Percentiles rank a stretch among this genome's conserved stretches.
phyloP scores from a whole-genome alignment of 2,113 vertebrate genomes.

The Gadus chalcogrammus region DNA sequence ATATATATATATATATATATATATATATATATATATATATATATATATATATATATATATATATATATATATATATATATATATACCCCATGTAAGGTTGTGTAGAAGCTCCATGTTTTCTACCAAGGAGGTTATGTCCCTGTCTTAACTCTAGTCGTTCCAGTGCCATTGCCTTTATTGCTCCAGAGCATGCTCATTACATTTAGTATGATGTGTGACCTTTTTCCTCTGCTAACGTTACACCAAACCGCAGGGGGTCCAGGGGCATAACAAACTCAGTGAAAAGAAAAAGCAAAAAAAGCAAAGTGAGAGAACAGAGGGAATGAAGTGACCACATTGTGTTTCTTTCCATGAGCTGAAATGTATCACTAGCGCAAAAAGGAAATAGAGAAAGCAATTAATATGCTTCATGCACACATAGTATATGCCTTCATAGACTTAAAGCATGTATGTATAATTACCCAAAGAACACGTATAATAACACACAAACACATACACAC shows the following conservation, averaged over 20 bases:
- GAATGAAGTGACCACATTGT: slow-evolving; percentile 22
- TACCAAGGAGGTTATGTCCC: neutral
- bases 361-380: slow-evolving; percentile 34
- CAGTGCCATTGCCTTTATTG: slow-evolving; percentile 35
- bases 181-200: slow-evolving; percentile 48
- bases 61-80: neutral
- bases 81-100: neutral
- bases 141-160: slow-evolving; percentile 19
- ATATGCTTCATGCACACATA: neutral
- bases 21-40: neutral
- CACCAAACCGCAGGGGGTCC: slow-evolving; percentile 3
- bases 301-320: slow-evolving; percentile 13
- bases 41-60: neutral
- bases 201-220: slow-evolving; percentile 53
- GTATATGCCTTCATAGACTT: neutral
- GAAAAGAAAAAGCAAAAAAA: slow-evolving; percentile 26
- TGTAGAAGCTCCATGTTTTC: no score
- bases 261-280: slow-evolving; percentile 22
- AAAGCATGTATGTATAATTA: neutral
- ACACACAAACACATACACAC: no score
- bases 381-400: slow-evolving; percentile 38
- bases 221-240: slow-evolving; percentile 64
- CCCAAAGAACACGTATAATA: no score
- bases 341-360: slow-evolving; percentile 36
- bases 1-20: neutral